These are phyloP conservation scores for Dryoscopus gambensis DNA, from an alignment of 2,113 vertebrate species.

Conservation along the genomic window DNA sequence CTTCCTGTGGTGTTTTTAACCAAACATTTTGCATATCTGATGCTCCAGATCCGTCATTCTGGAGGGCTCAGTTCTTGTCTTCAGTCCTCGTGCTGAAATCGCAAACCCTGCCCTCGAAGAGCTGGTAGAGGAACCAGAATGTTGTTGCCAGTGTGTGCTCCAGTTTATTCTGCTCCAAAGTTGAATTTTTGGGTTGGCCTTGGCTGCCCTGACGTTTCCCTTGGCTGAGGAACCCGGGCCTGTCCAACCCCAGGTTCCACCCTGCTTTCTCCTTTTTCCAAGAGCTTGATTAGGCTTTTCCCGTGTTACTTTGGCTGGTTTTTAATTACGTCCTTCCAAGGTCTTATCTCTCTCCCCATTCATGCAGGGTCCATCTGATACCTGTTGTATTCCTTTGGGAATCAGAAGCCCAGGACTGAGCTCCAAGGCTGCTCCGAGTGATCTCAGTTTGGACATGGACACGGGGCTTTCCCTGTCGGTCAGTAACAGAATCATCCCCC, in stretches of 20 bases:
- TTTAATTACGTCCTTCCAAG: neutral
- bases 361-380: neutral
- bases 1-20: neutral
- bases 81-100: accelerated
- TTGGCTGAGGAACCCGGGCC: accelerated
- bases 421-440: neutral
- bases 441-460: neutral
- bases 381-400: neutral
- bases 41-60: neutral
- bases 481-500: neutral
- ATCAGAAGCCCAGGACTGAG: neutral
- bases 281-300: neutral
- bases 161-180: neutral
- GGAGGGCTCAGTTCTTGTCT: neutral
- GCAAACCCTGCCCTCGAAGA: neutral
- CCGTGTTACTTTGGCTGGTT: neutral
- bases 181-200: neutral
- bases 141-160: neutral
- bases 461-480: neutral
- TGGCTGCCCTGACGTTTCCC: neutral
- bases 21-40: neutral
- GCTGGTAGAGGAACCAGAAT: neutral
- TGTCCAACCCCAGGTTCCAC: neutral
- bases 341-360: neutral
- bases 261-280: neutral